Conservation (phyloP, 2,797 vertebrate genomes). For the Crenuchus spilurus region DNA sequence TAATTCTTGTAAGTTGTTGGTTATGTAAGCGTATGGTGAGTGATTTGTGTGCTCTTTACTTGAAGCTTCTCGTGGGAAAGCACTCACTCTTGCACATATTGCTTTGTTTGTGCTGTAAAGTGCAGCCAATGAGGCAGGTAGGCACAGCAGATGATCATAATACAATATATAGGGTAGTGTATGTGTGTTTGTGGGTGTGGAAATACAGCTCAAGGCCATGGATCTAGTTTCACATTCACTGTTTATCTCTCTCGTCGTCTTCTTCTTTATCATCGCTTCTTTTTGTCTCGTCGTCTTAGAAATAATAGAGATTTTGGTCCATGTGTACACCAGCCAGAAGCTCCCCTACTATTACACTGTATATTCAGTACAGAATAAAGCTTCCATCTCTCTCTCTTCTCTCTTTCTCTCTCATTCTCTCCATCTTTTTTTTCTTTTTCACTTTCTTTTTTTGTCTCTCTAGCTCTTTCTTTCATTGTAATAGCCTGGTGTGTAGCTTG, state of each 20-base stretch:
- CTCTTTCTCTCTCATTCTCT: neutral
- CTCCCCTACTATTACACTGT: no score
- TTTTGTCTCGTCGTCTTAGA: neutral
- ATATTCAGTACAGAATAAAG: neutral
- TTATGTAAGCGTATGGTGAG: slow-evolving; percentile 7
- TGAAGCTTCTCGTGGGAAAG: neutral
- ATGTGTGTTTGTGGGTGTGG: neutral
- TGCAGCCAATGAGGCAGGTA: slow-evolving; percentile 61
- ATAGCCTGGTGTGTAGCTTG: slow-evolving; percentile 42
- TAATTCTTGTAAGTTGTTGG: neutral
- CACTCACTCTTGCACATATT: neutral
- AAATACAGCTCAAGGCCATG: neutral
- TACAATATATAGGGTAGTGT: neutral
- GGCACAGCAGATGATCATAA: slow-evolving; percentile 41
- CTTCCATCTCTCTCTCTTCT: neutral
- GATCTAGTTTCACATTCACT: slow-evolving; percentile 4
- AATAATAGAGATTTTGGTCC: neutral
- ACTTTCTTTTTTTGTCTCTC: slow-evolving; percentile 12
- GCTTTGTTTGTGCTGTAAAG: slow-evolving; percentile 49
- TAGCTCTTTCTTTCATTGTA: no score
- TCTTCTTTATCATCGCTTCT: neutral
- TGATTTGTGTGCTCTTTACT: slow-evolving; percentile 16
- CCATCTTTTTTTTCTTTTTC: neutral
- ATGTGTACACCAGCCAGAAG: neutral
- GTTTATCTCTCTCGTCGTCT: neutral